Percentiles rank a stretch among this genome's conserved stretches.
Conservation (phyloP, 2,113 vertebrate species). For the Ahaetulla prasina region DNA sequence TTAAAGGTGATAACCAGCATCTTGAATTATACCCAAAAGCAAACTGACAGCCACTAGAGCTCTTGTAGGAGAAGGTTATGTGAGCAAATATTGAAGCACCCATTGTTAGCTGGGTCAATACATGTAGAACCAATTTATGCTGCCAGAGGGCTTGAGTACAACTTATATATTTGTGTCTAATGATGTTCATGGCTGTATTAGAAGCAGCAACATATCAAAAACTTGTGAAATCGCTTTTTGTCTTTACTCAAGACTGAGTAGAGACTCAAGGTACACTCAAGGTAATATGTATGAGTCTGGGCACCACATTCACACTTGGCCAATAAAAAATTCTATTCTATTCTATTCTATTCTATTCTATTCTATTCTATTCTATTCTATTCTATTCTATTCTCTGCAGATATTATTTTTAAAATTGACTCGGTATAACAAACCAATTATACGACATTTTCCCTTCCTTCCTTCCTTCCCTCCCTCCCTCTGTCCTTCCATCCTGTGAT, state of each 20-base stretch:
- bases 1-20: not conserved
- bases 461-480: slow-evolving; percentile 12
- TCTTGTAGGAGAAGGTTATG: not conserved
- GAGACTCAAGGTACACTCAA: no score
- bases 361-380: no score
- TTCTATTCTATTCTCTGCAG: no score
- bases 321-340: no score
- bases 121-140: not conserved
- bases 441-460: slow-evolving; percentile 10
- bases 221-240: not conserved
- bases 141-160: not conserved
- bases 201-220: not conserved
- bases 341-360: no score
- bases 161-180: not conserved
- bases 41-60: not conserved
- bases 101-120: not conserved
- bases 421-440: slow-evolving; percentile 41
- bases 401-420: slow-evolving; percentile 16
- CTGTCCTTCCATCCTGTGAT: not conserved
- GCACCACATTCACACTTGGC: no score
- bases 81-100: not conserved
- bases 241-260: not conserved
- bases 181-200: not conserved
- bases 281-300: not conserved
- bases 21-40: not conserved